Evolutionary conservation across 2,113 vertebrate species (phyloP).

Genomic region (Sphyrna mokarran): DNA sequence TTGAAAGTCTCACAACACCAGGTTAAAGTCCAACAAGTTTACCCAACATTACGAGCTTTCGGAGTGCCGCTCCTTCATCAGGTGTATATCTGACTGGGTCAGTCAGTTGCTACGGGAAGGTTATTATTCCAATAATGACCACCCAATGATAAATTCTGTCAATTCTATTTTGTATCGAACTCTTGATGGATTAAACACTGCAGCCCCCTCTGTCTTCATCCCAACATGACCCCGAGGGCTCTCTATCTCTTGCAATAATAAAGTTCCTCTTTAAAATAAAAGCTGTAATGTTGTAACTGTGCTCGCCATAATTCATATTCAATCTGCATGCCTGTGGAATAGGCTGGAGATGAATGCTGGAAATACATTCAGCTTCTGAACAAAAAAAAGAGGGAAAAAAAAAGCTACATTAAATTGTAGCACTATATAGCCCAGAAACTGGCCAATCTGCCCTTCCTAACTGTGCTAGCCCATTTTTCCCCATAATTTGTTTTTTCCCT

Average conservation of each 20-base stretch:
- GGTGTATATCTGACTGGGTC: not conserved
- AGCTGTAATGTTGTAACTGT: not conserved
- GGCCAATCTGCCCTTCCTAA: not conserved
- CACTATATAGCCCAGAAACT: not conserved
- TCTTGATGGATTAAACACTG: not conserved
- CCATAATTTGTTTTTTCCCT: not conserved
- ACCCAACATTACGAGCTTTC: too few species aligned
- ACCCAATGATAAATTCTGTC: too few species aligned
- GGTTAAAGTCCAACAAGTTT: too few species aligned
- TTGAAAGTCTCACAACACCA: too few species aligned
- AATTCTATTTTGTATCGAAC: slow-evolving; percentile 1
- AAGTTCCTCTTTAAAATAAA: not conserved
- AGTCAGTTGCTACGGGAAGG: not conserved
- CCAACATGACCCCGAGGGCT: not conserved
- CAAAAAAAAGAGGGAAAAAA: not conserved
- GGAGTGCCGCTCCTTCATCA: too few species aligned
- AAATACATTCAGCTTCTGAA: not conserved
- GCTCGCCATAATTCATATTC: not conserved
- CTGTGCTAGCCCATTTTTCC: not conserved
- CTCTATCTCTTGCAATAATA: not conserved
- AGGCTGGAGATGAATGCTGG: not conserved
- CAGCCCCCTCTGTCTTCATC: not conserved
- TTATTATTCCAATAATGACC: not conserved
- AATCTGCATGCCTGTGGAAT: not conserved
- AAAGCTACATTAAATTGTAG: not conserved